Conservation (phyloP, 2,797 vertebrate genomes). For the Hafferia zeledoni region DNA sequence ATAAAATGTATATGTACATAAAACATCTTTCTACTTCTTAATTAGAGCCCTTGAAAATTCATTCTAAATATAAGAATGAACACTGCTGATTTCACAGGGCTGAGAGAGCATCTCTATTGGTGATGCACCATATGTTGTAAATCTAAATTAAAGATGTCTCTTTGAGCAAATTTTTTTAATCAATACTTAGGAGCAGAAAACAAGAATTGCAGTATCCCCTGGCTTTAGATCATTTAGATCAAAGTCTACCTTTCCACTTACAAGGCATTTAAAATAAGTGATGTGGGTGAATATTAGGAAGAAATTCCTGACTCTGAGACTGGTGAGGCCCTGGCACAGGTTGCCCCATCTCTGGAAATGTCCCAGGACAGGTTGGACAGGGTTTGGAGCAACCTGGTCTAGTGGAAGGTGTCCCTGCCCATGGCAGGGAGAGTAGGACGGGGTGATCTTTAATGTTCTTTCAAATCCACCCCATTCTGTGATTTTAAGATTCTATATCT, state of each 20-base stretch:
- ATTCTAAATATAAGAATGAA: not conserved
- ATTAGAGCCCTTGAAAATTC: not conserved
- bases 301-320: not conserved
- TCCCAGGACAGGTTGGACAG: not conserved
- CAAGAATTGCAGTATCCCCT: not conserved
- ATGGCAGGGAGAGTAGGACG: not conserved
- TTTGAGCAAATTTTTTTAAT: not conserved
- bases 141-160: not conserved
- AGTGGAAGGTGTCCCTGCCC: not conserved
- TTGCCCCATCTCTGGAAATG: not conserved
- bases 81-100: not conserved
- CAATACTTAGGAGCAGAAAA: not conserved
- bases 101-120: not conserved
- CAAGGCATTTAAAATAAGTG: not conserved
- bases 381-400: not conserved
- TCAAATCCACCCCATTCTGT: not conserved
- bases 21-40: not conserved
- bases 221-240: not conserved
- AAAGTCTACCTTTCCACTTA: not conserved
- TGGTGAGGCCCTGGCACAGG: not conserved
- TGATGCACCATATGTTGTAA: not conserved
- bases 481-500: not conserved
- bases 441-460: not conserved
- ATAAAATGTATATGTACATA: accelerated
- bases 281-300: not conserved